Percentiles rank a stretch among this genome's conserved stretches.
Conservation (phyloP, 2,888 invertebrate species). For the Plebejus melissa region DNA sequence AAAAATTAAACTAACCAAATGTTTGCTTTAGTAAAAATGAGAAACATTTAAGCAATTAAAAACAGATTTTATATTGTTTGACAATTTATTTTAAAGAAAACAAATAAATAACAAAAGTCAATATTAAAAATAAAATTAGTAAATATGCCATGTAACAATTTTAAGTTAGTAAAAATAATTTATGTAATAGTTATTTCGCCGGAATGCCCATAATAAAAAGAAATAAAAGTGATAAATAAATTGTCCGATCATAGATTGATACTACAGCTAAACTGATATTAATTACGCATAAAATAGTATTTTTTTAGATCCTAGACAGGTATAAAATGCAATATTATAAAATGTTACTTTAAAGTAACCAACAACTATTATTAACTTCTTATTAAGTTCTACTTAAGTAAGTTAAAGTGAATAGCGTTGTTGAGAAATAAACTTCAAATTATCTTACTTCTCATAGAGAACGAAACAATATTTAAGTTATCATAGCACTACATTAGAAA, state of each 20-base stretch:
- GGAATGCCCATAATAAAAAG: slow-evolving; percentile 48
- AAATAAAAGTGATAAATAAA: background rate
- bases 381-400: slow-evolving; percentile 6
- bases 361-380: slow-evolving; percentile 12
- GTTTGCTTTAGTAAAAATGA: background rate
- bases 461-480: background rate
- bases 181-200: background rate
- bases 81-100: slow-evolving; percentile 28
- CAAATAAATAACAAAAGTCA: slow-evolving; percentile 26
- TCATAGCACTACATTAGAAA: background rate
- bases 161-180: slow-evolving; percentile 36
- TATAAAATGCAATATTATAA: slow-evolving; percentile 39
- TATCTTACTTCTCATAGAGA: background rate
- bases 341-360: slow-evolving; percentile 31
- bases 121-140: slow-evolving; percentile 32
- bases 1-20: background rate
- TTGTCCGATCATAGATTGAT: slow-evolving; percentile 4
- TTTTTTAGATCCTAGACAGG: slow-evolving; percentile 42
- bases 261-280: background rate
- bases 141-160: slow-evolving; percentile 19
- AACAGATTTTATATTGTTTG: slow-evolving; percentile 6
- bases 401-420: background rate
- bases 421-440: background rate
- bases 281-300: background rate
- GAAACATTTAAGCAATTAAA: background rate